Base-by-base conservation (phyloP, 2,797 vertebrate species). In the Lycodopsis pacificus region DNA sequence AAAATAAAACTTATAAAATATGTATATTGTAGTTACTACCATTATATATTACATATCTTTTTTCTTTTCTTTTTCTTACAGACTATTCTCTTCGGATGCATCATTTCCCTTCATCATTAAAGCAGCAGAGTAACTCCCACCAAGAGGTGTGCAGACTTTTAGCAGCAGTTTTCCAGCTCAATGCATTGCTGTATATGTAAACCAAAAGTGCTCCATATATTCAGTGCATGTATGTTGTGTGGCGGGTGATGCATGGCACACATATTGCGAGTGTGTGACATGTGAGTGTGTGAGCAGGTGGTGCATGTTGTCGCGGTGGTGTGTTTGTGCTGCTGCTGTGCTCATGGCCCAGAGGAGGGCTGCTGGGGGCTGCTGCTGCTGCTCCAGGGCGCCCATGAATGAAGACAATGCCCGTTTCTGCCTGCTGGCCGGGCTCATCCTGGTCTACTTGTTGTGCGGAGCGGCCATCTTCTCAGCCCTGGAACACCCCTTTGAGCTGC, bases 371-470 rank as follows among this genome's bases (percentile, higher is more conserved):
- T 92, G 92, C 91, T 93, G 92, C 91, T 93, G 95, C 91, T 94
- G 94, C 90, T 85, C 92, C 57, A 85, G 91, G 71, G 84, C 89
- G 6, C 91, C 92, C 74, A 75, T 96, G 87, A 96, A 96, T 3
- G 93, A 96, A 77, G 96, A 96, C 92, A 96, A 96, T 32, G 96
- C 95, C 70, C 95, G 96, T 51, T 96, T 96, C 84, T 95, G 93
- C 77, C 84, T 96, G 80, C 91, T 96, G 88, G 96, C 95, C 0
- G 92, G 77, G 5, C 87, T 96, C 81, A 96, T 96, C 86, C 84
- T 96, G 40, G 92, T 95, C 65, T 96, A 96, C 89, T 71, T 96
- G 68, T n/a, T 96, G 79, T 95, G 94, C 7, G 96, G 96, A 1
- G 96, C 96, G 0, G 92, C 95, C 62, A 94, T 96, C 82, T 96